Conservation (phyloP, 2,113 vertebrate genomes). For the Sapayoa aenigma region DNA sequence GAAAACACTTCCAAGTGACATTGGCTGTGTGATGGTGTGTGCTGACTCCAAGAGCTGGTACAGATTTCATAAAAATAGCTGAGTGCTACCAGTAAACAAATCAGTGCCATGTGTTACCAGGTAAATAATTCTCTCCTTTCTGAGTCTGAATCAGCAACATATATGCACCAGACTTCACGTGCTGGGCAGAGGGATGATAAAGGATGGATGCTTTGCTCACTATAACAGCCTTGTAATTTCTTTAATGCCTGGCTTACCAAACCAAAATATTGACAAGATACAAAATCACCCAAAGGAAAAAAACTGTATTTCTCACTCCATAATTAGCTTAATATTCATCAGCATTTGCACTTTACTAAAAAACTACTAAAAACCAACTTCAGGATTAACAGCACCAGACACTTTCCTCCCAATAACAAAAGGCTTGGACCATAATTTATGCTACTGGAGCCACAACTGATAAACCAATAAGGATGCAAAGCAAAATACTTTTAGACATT, state of each 20-base stretch:
- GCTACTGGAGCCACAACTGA: background rate
- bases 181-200: background rate
- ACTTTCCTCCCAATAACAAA: background rate
- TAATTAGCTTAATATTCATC: background rate
- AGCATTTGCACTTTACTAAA: background rate
- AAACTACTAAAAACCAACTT: background rate
- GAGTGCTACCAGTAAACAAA: background rate
- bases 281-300: background rate
- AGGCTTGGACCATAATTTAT: background rate
- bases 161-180: background rate
- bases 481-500: background rate
- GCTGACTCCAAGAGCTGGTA: background rate
- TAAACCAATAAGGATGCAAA: background rate
- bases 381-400: background rate
- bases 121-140: background rate
- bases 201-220: background rate
- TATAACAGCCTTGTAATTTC: background rate
- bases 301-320: background rate
- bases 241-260: background rate
- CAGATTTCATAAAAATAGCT: background rate
- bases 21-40: background rate
- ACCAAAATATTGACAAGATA: background rate
- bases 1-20: background rate
- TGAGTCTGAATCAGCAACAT: background rate
- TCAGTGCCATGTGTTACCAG: background rate